Evolutionary conservation across 2,888 invertebrate genomes (phyloP), one percentile per base, ranked within the genome.

Genomic region (Xylophagus ater): DNA sequence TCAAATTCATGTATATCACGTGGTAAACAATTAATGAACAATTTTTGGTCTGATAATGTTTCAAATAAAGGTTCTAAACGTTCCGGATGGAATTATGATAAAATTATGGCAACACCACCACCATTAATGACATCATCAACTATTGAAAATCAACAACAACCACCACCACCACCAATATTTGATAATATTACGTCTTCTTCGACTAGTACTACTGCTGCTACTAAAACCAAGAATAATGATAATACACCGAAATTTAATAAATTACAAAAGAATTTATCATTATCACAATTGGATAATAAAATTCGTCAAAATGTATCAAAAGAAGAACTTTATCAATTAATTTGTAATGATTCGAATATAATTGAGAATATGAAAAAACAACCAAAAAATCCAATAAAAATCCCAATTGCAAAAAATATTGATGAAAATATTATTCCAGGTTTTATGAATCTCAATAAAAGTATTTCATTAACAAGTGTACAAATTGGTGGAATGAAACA

Each of bases 1-100:
- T 53, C 53, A 6, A 52, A 51, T 34, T 48, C 51, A n/a, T 46
- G 46, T 24, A 26, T 50, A n/a, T 43, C 60, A 10, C 59, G 57
- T 8, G 62, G 62, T 35, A 64, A 64, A 32, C 64, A 64, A 42
- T 39, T 59, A 12, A 54, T 65, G 54, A 65, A 62, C 39, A 58
- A 62, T 17, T 65, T 65, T 47, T 66, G 65, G 65, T 49, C 54
- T 12, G 64, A 60, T 18, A 64, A 66, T 49, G 44, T 61, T 1
- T 54, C 53, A n/a, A 60, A 57, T 3, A 62, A 60, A 36, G 57
- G 56, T 7, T 53, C 58, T 0, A 53, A 57, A 7, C 44, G 43
- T 35, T 28, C 43, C 14, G 45, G 45, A 13, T 66, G 66, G 66
- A 62, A 64, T 49, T 65, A 60, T 44, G 61, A 62, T 20, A 65